Percentiles rank a stretch among this genome's conserved stretches.
Conservation (phyloP, 2,888 invertebrate species). For the Sphaerolaimus hirsutus region DNA sequence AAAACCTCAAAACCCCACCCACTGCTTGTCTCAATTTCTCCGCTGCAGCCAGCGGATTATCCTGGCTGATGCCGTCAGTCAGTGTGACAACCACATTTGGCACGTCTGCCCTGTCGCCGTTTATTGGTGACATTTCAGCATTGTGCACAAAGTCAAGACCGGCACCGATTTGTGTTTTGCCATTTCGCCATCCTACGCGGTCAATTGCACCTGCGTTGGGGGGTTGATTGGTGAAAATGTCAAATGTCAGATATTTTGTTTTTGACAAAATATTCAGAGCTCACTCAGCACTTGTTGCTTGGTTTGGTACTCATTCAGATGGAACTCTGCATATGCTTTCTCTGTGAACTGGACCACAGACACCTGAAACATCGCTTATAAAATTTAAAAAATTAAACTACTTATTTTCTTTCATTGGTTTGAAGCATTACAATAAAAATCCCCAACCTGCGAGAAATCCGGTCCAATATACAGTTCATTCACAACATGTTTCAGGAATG, state of each 20-base stretch:
- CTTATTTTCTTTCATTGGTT: no score
- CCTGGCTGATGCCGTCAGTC: conserved; percentile 6
- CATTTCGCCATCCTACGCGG: conserved; percentile 1
- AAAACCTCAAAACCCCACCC: not conserved
- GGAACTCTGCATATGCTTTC: not conserved
- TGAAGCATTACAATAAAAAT: no score
- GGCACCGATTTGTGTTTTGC: conserved; percentile 2
- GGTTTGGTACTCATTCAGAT: conserved; percentile 1
- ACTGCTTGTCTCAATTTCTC: not conserved
- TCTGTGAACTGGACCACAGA: conserved; percentile 4
- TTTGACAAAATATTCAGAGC: no score
- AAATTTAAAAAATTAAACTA: no score
- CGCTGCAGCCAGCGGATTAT: conserved; percentile 3
- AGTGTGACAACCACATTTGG: conserved; percentile 2
- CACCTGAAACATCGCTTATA: not conserved
- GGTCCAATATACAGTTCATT: conserved; percentile 2
- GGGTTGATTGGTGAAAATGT: not conserved
- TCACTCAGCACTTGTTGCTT: not conserved
- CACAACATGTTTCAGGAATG: conserved; percentile 1
- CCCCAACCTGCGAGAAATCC: not conserved
- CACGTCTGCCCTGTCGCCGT: conserved; percentile 3
- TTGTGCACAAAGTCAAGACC: not conserved
- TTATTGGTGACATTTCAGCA: no score
- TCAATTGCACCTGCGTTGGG: conserved; percentile 1
- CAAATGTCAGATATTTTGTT: no score